A percentile compares a stretch with the other conserved stretches of the same genome.
Evolutionary conservation across 1,140 invertebrate species (phyloP).

Genomic region (Brachionus plicatilis): DNA sequence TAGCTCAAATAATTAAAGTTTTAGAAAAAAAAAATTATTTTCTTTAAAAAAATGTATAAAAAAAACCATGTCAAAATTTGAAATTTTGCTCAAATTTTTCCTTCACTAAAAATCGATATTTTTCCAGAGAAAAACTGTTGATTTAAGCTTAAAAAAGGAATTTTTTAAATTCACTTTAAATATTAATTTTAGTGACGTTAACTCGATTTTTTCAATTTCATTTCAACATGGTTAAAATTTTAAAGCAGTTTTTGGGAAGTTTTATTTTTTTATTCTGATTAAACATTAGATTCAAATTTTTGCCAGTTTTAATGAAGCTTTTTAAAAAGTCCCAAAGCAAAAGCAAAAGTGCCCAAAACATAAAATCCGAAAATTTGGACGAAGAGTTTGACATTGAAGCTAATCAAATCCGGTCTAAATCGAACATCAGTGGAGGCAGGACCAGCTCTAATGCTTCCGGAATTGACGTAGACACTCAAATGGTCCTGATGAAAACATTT

Average conservation of each 20-base stretch:
- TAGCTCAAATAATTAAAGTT: background rate
- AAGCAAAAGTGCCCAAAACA: background rate
- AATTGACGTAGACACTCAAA: background rate
- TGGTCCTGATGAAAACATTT: conserved; percentile 6
- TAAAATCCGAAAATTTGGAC: background rate
- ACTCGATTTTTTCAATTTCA: background rate
- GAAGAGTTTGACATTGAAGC: background rate
- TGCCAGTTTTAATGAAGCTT: background rate
- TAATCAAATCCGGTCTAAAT: background rate
- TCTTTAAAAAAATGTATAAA: too few species aligned
- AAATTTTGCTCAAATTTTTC: background rate
- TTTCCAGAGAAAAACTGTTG: background rate
- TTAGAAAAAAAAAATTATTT: background rate
- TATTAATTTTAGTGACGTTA: background rate
- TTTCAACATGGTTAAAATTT: background rate
- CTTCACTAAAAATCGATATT: background rate
- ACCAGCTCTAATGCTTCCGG: background rate
- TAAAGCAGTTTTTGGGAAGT: background rate
- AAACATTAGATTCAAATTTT: background rate
- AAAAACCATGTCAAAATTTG: background rate
- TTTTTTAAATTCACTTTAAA: background rate
- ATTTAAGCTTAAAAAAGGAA: background rate
- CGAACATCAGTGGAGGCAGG: background rate
- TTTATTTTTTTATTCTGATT: background rate
- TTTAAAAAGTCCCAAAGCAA: background rate